These are phyloP conservation scores for Brachylomia viminalis DNA, from an alignment of 2,888 invertebrate species.

Conservation along the genomic window DNA sequence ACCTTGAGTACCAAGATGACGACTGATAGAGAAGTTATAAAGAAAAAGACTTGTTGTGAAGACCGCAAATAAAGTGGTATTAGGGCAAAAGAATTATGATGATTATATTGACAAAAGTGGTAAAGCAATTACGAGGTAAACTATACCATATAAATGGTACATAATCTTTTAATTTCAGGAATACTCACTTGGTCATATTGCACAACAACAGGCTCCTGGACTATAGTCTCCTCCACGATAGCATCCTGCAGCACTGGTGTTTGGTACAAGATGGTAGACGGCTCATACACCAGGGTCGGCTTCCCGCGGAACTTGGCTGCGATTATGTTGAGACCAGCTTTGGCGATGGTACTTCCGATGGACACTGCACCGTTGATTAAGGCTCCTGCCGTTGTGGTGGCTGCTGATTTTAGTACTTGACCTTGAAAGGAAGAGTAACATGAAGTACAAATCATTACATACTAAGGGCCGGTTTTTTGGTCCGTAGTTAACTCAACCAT, in stretches of 20 bases:
- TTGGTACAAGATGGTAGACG: slow-evolving; percentile 20
- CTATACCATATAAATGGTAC: not conserved
- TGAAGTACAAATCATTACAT: not conserved
- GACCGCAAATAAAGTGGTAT: not conserved
- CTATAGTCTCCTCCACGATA: slow-evolving; percentile 18
- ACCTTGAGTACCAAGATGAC: not conserved
- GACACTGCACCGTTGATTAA: slow-evolving; percentile 28
- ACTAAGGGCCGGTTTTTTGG: no score
- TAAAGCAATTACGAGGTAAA: not conserved
- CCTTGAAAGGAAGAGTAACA: slow-evolving; percentile 15
- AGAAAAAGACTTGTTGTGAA: no score
- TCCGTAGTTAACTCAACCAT: no score
- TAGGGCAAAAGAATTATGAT: not conserved
- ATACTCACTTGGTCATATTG: slow-evolving; percentile 45
- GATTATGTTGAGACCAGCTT: slow-evolving; percentile 47
- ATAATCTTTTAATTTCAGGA: not conserved
- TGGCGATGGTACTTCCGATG: slow-evolving; percentile 36
- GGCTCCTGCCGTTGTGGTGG: slow-evolving; percentile 32
- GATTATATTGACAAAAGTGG: not conserved
- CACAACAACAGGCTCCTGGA: slow-evolving; percentile 28
- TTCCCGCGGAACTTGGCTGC: slow-evolving; percentile 29
- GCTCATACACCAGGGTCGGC: slow-evolving; percentile 19
- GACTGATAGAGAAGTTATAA: not conserved
- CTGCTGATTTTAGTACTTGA: slow-evolving; percentile 29
- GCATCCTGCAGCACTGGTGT: slow-evolving; percentile 38